Base-by-base conservation (phyloP, 1,140 invertebrate species). In the Drosophila melanica region DNA sequence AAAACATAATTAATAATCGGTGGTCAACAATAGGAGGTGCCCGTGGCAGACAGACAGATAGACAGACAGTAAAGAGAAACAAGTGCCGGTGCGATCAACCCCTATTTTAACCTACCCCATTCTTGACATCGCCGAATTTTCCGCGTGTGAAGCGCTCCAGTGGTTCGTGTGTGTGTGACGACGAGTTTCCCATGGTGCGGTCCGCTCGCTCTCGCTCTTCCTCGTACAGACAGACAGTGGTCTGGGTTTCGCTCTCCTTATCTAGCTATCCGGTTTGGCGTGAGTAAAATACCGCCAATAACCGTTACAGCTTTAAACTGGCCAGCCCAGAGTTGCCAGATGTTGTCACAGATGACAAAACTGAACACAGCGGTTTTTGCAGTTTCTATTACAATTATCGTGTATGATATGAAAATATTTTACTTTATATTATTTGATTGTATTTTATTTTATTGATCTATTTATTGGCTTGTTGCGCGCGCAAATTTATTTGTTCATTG, bases 141-240 rank as follows among this genome's bases (percentile, higher is more conserved):
- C 91, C 91, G 66, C 91, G 82, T 80, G 90, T 90, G 77, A 92
- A 92, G 69, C 90, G 85, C 76, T 92, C 91, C 59, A 92, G 81
- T 79, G 91, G 91, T 89, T 92, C 91, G 76, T 92, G 91, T 77
- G 91, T 92, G 90, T 92, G 91, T 90, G 91, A 92, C 79, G 91
- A 92, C 55, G 91, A 91, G 75, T 92, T 92, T 87, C 91, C 91
- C 91, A 92, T 92, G 78, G 58, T 70, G 66, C 18, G 53, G 44
- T 59, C 16, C 14, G 27, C 20, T 35, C 23, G 35, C 41, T 55
- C 33, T 33, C 42, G 37, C 41, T 59, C 14, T 35, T n/a, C 7
- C 39, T 16, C 11, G 45, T n/a, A 4, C 20, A 23, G n/a, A 23
- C 45, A 11, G 7, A 0, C 2, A 4, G 2, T 4, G 2, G 23